Evolutionary conservation across 2,888 invertebrate species (phyloP).

Genomic region (Chrysolina haemoptera): DNA sequence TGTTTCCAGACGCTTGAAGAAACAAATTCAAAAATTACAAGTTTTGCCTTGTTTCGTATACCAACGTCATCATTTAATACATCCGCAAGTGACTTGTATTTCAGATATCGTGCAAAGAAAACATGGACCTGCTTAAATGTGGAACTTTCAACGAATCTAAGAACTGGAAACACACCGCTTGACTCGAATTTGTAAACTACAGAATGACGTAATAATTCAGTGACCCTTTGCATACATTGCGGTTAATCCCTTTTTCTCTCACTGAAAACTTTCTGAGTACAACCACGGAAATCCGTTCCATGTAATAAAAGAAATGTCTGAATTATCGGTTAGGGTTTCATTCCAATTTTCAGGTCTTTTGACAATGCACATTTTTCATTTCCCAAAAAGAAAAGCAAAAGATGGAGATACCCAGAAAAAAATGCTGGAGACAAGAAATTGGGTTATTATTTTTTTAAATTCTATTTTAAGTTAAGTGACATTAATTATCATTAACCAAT

Average conservation of each 20-base stretch:
- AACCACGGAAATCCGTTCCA: conserved; percentile 33
- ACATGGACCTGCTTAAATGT: too few relatives aligned
- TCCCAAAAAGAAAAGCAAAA: not conserved
- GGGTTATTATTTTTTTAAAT: too few relatives aligned
- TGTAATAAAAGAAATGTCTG: conserved; percentile 33
- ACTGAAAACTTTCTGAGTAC: conserved; percentile 32
- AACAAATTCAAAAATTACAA: too few relatives aligned
- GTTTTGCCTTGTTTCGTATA: too few relatives aligned
- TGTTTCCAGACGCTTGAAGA: too few relatives aligned
- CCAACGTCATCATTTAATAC: too few relatives aligned
- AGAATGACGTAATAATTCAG: not conserved
- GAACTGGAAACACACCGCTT: not conserved
- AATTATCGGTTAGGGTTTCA: conserved; percentile 28
- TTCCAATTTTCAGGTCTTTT: conserved; percentile 24
- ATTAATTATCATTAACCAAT: too few relatives aligned
- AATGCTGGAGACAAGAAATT: too few relatives aligned
- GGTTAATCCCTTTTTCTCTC: conserved; percentile 25
- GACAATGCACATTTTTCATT: not conserved
- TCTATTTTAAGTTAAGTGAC: too few relatives aligned
- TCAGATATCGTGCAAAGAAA: too few relatives aligned
- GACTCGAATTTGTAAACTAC: not conserved
- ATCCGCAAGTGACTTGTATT: too few relatives aligned
- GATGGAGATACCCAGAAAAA: too few relatives aligned
- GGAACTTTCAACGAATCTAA: not conserved
- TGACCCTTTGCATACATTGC: conserved; percentile 29